phyloP scores from a whole-genome alignment of 2,888 invertebrate genomes.

The Acanthosepion pharaonis region DNA sequence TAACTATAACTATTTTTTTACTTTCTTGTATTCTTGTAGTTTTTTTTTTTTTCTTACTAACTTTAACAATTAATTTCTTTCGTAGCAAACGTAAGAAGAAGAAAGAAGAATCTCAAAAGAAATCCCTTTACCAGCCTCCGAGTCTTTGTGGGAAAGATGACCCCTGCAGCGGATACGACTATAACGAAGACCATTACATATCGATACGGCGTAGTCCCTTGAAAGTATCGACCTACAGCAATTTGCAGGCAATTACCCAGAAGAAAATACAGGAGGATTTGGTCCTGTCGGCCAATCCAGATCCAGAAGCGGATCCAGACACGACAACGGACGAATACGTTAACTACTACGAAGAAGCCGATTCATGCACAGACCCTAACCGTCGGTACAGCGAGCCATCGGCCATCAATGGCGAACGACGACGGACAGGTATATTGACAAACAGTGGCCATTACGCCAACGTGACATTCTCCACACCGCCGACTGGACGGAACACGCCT shows the following conservation, averaged over 20 bases:
- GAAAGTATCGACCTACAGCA: slow-evolving; percentile 62
- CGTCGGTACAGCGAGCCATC: neutral
- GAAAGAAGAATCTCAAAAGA: slow-evolving; percentile 50
- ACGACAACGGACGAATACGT: slow-evolving; percentile 53
- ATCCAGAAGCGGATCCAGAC: slow-evolving; percentile 50
- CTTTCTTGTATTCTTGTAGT: too few relatives aligned
- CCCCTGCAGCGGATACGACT: slow-evolving; percentile 62
- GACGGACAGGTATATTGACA: slow-evolving; percentile 48
- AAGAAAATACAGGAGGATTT: slow-evolving; percentile 49
- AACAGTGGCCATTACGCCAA: slow-evolving; percentile 54
- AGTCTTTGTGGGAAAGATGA: neutral
- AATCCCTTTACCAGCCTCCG: slow-evolving; percentile 52
- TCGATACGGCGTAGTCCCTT: slow-evolving; percentile 67
- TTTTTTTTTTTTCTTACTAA: too few relatives aligned
- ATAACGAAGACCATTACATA: slow-evolving; percentile 67
- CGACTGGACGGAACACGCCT: slow-evolving; percentile 50
- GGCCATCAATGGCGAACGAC: neutral
- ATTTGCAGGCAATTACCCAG: slow-evolving; percentile 46
- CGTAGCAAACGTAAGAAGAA: slow-evolving; percentile 43
- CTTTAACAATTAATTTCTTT: neutral
- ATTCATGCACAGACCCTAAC: neutral
- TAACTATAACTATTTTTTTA: too few relatives aligned
- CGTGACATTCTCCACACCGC: slow-evolving; percentile 54
- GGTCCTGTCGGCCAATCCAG: slow-evolving; percentile 51
- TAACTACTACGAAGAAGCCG: slow-evolving; percentile 51